Conservation (phyloP, 2,113 vertebrate genomes). For the Bubo scandiacus region DNA sequence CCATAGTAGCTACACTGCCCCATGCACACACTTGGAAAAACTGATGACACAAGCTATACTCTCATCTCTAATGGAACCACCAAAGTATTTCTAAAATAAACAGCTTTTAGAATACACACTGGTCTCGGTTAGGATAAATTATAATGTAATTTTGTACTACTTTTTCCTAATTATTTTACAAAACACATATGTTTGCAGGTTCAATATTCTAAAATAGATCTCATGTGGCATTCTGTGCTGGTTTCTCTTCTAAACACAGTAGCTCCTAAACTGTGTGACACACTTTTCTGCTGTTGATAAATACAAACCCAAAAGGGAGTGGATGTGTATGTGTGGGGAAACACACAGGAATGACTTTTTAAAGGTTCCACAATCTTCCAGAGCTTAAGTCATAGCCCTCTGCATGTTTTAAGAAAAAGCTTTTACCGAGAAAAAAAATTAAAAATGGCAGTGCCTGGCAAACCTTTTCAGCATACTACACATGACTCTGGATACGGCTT, state of each 20-base stretch:
- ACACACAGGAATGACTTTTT: not conserved
- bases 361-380: not conserved
- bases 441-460: not conserved
- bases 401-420: not conserved
- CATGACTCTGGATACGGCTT: not conserved
- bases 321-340: not conserved
- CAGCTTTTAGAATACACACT: not conserved
- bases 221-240: not conserved
- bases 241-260: conserved; percentile 2
- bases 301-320: not conserved
- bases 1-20: not conserved
- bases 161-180: conserved; percentile 46
- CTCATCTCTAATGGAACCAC: conserved; percentile 3
- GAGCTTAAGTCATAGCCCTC: not conserved
- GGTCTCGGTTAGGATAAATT: conserved; percentile 19
- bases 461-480: not conserved
- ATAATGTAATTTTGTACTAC: conserved; percentile 6
- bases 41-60: not conserved
- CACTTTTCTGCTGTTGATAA: not conserved
- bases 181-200: conserved; percentile 4
- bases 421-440: not conserved
- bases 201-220: conserved; percentile 14
- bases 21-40: not conserved
- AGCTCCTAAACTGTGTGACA: not conserved
- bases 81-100: conserved; percentile 54